Evolutionary conservation across 2,888 invertebrate genomes (phyloP).

Genomic region (Priocnemis perturbator): DNA sequence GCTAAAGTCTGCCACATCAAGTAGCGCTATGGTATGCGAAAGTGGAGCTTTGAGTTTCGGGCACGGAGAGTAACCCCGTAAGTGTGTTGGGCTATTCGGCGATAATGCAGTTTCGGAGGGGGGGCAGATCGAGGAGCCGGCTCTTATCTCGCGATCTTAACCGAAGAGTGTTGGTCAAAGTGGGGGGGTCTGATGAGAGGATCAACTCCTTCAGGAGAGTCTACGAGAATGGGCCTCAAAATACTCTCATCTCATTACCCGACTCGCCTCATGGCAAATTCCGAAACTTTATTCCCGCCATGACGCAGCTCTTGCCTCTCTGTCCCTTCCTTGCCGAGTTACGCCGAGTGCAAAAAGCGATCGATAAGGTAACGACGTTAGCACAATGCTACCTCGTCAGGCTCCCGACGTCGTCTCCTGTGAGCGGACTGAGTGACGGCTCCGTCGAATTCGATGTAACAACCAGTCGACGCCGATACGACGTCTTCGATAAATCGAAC

Average conservation of each 20-base stretch:
- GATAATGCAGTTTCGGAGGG: conserved; percentile 15
- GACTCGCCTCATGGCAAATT: too few species aligned
- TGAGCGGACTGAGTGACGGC: conserved; percentile 38
- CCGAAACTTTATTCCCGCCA: too few species aligned
- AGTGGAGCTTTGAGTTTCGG: conserved; percentile 9
- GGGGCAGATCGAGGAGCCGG: too few species aligned
- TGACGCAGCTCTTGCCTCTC: conserved; percentile 8
- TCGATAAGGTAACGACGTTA: conserved; percentile 41
- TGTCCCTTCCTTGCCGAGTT: conserved; percentile 5
- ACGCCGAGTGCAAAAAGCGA: conserved; percentile 24
- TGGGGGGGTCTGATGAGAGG: not conserved
- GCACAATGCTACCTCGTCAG: conserved; percentile 39
- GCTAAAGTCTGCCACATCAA: conserved; percentile 7
- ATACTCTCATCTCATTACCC: not conserved
- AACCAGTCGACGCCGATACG: conserved; percentile 37
- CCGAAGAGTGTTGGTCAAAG: not conserved
- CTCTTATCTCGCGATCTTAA: conserved; percentile 5
- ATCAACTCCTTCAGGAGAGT: not conserved
- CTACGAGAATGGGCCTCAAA: not conserved
- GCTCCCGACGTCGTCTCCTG: conserved; percentile 35
- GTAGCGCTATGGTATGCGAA: conserved; percentile 4
- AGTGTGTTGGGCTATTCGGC: not conserved
- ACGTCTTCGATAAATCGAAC: conserved; percentile 28
- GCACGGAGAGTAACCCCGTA: not conserved
- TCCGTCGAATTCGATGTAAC: conserved; percentile 44